Evolutionary conservation across 2,888 invertebrate species (phyloP), one percentile per base, ranked within the genome.

Genomic region (Philereme transversata): DNA sequence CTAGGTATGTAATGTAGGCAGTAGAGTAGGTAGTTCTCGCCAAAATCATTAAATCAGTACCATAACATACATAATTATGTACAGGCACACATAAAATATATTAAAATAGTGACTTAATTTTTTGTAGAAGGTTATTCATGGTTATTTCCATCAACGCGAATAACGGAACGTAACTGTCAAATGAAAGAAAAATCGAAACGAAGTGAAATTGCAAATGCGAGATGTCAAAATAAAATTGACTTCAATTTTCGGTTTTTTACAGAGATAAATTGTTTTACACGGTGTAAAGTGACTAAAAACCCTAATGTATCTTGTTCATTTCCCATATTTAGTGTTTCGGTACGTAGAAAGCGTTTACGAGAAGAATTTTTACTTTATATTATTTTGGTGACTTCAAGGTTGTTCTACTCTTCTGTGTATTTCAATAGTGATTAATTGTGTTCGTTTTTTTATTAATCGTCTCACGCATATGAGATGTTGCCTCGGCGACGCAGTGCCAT

Each of bases 361-460:
- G 67, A 67, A 64, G 60, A 70, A 22, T 22, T 22, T 22, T 2
- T 22, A 22, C 22, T 71, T 55, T 74, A 72, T 73, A 59, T 75
- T 77, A 82, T 83, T 84, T 86, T 78, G 80, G 76, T 70, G 76
- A 75, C 78, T 73, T 84, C 90, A 91, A 90, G 89, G 91, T 87
- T 89, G 81, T 78, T 82, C 79, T 80, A 76, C 74, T 77, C 74
- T 79, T 79, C 75, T 76, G 78, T 76, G 69, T 77, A 76, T 73
- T 81, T 74, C 75, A 77, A 72, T 72, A 73, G 72, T 50, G 59
- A 85, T 87, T 87, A 80, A 79, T 83, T 79, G 77, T 77, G 80
- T 81, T 84, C 79, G 76, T 83, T 84, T 83, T 85, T 84, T 81
- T 85, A 87, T 88, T 90, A 87, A 87, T 76, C 78, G 77, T 77